Evolutionary conservation across 2,113 vertebrate species (phyloP), one percentile per base, ranked within the genome.

Genomic region (Crotalus tigris): DNA sequence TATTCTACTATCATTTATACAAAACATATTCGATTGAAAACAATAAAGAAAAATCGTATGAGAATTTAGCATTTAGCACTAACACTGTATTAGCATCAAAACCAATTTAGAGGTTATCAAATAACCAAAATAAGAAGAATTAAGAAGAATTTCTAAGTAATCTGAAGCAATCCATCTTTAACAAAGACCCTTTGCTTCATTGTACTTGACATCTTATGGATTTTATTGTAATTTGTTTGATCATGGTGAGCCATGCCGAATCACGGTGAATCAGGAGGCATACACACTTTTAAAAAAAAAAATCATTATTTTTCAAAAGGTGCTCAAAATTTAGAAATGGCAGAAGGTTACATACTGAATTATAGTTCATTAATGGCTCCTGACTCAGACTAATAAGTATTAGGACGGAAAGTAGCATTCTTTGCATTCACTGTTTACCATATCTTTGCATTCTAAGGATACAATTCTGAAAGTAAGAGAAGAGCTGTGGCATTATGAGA

Each of bases 391-490:
- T 61, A 51, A 51, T 51, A 51, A 51, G 9, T 51, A 51, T 51
- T 51, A 10, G 49, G 49, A 51, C 49, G 1, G 49, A 51, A 94
- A 90, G 85, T 39, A 92, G 29, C 8, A 19, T 13, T 69, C 23
- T 29, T 6, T 92, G 75, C 23, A 23, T 57, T 75, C 19, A 51
- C 44, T 46, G 23, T 59, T 51, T 51, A 55, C 5, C 24, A 53
- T 93, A 44, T 75, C 39, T 46, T 57, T 23, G 44, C 33, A 88
- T 94, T 39, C 8, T 94, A 61, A 49, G 6, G 94, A 87, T 51
- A 81, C 0, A 44, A 0, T n/a, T 92, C 4, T 33, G 24, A 94
- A 1, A 13, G 6, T 91, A 51, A 91, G 59, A 91, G 88, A 93
- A 21, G 2, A 94, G 12, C 33, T 90, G 55, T 91, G 26, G 88